phyloP scores from a whole-genome alignment of 1,140 invertebrate species.

The Eubasilissa regina region DNA sequence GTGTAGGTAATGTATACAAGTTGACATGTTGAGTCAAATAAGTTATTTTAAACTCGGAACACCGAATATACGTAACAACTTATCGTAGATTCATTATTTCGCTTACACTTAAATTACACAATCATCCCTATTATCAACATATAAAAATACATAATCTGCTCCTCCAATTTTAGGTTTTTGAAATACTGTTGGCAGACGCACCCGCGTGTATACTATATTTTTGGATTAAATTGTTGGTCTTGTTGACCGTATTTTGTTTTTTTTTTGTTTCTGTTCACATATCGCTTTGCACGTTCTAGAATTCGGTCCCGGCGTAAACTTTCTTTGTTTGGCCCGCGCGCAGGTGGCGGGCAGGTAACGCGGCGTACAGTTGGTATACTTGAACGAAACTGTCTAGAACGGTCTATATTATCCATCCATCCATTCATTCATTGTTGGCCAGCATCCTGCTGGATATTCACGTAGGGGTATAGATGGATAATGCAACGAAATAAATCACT shows the following conservation, averaged over 20 bases:
- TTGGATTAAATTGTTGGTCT: conserved; percentile 7
- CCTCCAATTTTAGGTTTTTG: neutral
- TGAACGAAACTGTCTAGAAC: neutral
- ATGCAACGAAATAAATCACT: neutral
- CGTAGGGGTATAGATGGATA: neutral
- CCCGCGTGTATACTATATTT: neutral
- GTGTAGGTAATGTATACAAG: too few relatives aligned
- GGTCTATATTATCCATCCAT: conserved; percentile 7
- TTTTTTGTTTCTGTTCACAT: conserved; percentile 5
- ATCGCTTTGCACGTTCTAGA: conserved; percentile 4
- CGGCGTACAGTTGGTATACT: neutral
- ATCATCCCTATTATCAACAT: too few relatives aligned
- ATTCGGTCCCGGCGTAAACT: neutral
- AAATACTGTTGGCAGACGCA: neutral
- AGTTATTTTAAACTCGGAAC: too few relatives aligned
- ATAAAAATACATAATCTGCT: too few relatives aligned
- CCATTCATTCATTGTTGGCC: conserved; percentile 7
- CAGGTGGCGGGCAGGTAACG: conserved; percentile 29
- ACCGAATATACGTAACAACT: too few relatives aligned
- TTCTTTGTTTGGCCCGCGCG: conserved; percentile 2
- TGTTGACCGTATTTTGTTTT: conserved; percentile 22
- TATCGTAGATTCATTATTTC: too few relatives aligned
- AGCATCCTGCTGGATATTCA: conserved; percentile 8
- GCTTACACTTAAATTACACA: too few relatives aligned
- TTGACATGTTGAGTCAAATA: too few relatives aligned